phyloP scores from a whole-genome alignment of 2,113 vertebrate genomes.

The Pygoscelis adeliae region DNA sequence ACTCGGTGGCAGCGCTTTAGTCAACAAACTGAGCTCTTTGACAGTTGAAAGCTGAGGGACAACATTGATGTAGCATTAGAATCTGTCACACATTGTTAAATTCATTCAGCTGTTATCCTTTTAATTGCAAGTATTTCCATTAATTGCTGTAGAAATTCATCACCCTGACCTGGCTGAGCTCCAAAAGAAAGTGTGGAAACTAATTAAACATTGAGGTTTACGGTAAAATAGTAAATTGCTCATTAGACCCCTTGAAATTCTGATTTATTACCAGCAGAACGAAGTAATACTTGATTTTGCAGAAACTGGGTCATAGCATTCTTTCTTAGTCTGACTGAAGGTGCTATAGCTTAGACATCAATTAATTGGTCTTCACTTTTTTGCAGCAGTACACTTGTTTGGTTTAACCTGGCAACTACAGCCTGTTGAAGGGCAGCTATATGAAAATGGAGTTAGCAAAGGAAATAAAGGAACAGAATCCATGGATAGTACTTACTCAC shows the following conservation, averaged over 20 bases:
- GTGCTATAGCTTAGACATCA: constrained; percentile 20
- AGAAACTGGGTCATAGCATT: constrained; percentile 45
- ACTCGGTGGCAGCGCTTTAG: not conserved
- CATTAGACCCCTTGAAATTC: constrained; percentile 57
- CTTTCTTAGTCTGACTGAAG: not conserved
- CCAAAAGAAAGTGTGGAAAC: constrained; percentile 64
- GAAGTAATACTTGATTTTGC: constrained; percentile 58
- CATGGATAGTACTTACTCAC: constrained; percentile 84
- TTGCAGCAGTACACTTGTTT: constrained; percentile 95
- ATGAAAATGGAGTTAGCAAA: constrained; percentile 94
- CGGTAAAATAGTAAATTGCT: constrained; percentile 60
- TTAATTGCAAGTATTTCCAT: constrained; percentile 61
- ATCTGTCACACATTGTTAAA: not conserved
- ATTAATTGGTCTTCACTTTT: constrained; percentile 73
- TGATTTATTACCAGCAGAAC: constrained; percentile 38
- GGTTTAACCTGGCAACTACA: constrained; percentile 97
- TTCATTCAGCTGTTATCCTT: constrained; percentile 30
- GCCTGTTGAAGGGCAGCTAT: constrained; percentile 91
- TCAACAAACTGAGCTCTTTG: not conserved
- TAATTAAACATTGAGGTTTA: constrained; percentile 73
- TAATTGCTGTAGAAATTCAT: constrained; percentile 64
- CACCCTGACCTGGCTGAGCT: constrained; percentile 43
- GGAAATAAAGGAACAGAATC: constrained; percentile 84
- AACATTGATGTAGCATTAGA: not conserved
- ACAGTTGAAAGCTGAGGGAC: not conserved